Percentiles rank a stretch among this genome's conserved stretches.
phyloP scores from a whole-genome alignment of 2,797 vertebrate species.

The Danio jaintianensis region DNA sequence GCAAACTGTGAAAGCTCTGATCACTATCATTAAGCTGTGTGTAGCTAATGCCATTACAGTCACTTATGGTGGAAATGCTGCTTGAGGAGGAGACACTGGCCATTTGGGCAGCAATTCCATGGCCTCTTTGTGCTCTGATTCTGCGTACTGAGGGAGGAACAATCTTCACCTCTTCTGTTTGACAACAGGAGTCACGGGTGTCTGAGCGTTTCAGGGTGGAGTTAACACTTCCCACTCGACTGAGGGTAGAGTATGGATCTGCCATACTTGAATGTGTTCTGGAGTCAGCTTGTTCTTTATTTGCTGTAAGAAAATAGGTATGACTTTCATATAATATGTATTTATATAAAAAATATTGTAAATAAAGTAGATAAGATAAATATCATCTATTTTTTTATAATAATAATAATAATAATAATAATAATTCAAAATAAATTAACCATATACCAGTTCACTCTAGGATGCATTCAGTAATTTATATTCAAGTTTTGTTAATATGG shows the following conservation, averaged over 20 bases:
- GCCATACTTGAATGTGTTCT: constrained; percentile 75
- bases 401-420: background rate
- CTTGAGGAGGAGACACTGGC: constrained; percentile 85
- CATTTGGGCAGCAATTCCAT: constrained; percentile 89
- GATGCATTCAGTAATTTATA: background rate
- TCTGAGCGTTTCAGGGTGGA: constrained; percentile 68
- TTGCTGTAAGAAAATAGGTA: constrained; percentile 62
- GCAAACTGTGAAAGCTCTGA: constrained; percentile 81
- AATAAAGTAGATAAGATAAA: background rate
- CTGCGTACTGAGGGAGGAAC: constrained; percentile 81
- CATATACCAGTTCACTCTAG: background rate
- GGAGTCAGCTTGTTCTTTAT: constrained; percentile 69
- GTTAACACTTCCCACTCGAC: constrained; percentile 73
- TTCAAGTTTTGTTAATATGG: background rate
- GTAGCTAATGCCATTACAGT: constrained; percentile 74
- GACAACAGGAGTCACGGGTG: constrained; percentile 83
- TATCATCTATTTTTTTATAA: background rate
- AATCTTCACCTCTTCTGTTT: constrained; percentile 80
- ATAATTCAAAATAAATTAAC: background rate
- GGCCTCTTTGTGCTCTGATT: constrained; percentile 89
- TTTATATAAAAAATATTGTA: background rate
- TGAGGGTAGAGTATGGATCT: constrained; percentile 81
- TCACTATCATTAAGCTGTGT: constrained; percentile 68
- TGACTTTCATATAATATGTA: background rate
- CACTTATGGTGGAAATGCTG: constrained; percentile 80